phyloP scores from a whole-genome alignment of 2,113 vertebrate species.

The chimpanzee (Pan troglodytes) region NHGRI_mPanTro3-v2.1_pri NC_072401.2:154209501-154210000 shows the following conservation, averaged over 20 bases:
- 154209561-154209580: not conserved
- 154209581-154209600: not conserved
- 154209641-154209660: not conserved
- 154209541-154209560: not conserved
- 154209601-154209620: not conserved
- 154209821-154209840: not conserved
- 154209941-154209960: not conserved
- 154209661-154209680: not conserved
- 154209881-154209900: not conserved
- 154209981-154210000: not conserved
- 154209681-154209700: not conserved
- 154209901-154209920: not conserved
- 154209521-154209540: not conserved
- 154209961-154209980: not conserved
- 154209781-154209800: not conserved
- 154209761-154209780: not conserved
- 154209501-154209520: not conserved
- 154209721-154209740: not conserved
- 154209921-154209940: not conserved
- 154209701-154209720: not conserved
- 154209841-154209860: not conserved
- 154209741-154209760: not conserved
- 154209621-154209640: not conserved
- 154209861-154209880: not conserved
- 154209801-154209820: not conserved